Evolutionary conservation across 2,113 vertebrate species (phyloP), one percentile per base, ranked within the genome.

Genomic region (Sylvia atricapilla): DNA sequence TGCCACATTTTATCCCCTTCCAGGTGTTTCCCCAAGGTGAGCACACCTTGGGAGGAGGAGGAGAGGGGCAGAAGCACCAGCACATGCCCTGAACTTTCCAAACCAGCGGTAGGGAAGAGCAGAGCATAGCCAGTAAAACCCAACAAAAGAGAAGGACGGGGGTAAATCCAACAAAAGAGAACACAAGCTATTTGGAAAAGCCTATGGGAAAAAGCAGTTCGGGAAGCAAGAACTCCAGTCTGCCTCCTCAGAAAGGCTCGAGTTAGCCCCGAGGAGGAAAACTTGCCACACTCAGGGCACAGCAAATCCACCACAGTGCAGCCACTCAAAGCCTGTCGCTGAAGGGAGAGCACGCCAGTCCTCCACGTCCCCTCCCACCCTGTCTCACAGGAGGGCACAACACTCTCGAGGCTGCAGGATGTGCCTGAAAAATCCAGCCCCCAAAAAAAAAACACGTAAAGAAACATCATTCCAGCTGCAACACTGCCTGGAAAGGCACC

Each of bases 41-140:
- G 27, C 58, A 25, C 20, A 1, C 4, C 52, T 15, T 7, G 44
- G 37, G 15, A 37, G 50, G 39, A 24, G 17, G 6, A 15, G n/a
- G 6, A 15, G n/a, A 46, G 31, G 31, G 13, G 43, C 15, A 24
- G 23, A 50, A 78, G 30, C 11, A 30, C 28, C 60, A 50, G 56
- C 30, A 70, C 7, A 0, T 0, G 1, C 20, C 30, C 1, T 5
- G 19, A 80, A 4, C n/a, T 49, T 58, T 10, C 23, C 47, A 53
- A 53, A 59, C 2, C 24, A 4, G 10, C 0, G 1, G 3, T 11
- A 12, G 1, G 6, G 3, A 33, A 74, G 19, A 24, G 41, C 41
- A n/a, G 67, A 52, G 23, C 0, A 0, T 44, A 41, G 31, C 28
- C 53, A 17, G 23, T 1, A 20, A 15, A 16, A 5, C 4, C 39